Conservation (phyloP, 2,797 vertebrate genomes). For the Pagetopsis macropterus region DNA sequence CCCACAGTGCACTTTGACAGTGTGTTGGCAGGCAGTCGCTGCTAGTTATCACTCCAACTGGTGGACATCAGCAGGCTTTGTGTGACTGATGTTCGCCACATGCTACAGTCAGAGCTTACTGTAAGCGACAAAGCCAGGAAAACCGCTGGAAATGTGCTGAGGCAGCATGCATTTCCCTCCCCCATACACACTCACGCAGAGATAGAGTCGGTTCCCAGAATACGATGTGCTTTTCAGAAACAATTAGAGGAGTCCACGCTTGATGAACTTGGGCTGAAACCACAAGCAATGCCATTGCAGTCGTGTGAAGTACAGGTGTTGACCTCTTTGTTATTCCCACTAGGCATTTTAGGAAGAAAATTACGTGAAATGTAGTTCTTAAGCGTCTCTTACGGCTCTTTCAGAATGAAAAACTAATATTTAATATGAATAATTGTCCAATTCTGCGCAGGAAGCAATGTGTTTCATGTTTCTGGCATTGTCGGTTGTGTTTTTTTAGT, state of each 20-base stretch:
- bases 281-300: not conserved
- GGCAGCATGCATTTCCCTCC: slow-evolving; percentile 38
- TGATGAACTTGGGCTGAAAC: slow-evolving; percentile 16
- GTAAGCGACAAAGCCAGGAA: slow-evolving; percentile 64
- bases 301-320: slow-evolving; percentile 18
- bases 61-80: slow-evolving; percentile 25
- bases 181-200: slow-evolving; percentile 24
- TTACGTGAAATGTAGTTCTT: not conserved
- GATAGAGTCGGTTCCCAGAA: slow-evolving; percentile 65
- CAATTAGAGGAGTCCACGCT: slow-evolving; percentile 27
- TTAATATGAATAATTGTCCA: not conserved
- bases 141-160: slow-evolving; percentile 71
- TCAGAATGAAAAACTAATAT: slow-evolving; percentile 14
- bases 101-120: slow-evolving; percentile 66
- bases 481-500: slow-evolving; percentile 16
- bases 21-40: not conserved
- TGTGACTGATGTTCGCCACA: slow-evolving; percentile 50
- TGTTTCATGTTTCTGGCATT: slow-evolving; percentile 22
- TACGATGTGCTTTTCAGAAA: slow-evolving; percentile 43
- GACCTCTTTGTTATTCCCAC: slow-evolving; percentile 22
- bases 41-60: slow-evolving; percentile 23
- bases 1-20: not conserved
- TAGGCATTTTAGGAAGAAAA: slow-evolving; percentile 1
- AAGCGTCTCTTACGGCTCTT: not conserved
- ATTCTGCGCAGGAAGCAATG: slow-evolving; percentile 15